Conservation (phyloP, 2,113 vertebrate genomes). For the Takifugu bimaculatus region DNA sequence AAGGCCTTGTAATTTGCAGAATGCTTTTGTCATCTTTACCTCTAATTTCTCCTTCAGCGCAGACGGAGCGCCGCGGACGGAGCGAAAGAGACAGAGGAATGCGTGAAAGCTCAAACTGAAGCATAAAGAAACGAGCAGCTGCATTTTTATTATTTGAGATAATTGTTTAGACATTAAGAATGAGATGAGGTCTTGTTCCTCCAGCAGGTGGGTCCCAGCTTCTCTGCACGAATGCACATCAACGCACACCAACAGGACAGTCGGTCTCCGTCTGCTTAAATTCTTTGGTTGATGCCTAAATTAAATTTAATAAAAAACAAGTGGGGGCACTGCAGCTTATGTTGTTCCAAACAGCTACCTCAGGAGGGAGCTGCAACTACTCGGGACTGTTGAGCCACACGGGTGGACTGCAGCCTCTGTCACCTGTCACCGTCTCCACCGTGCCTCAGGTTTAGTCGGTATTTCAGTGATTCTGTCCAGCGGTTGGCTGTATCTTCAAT, state of each 20-base stretch:
- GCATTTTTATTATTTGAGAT: neutral
- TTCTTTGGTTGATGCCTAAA: neutral
- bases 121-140: conserved; percentile 18
- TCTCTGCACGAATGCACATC: no score
- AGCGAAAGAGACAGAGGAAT: conserved; percentile 49
- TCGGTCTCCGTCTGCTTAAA: no score
- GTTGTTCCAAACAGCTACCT: conserved; percentile 61
- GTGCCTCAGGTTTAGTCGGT: neutral
- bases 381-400: conserved; percentile 33
- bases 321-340: conserved; percentile 1
- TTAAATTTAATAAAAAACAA: neutral
- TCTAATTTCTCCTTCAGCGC: conserved; percentile 58
- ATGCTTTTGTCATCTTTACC: conserved; percentile 70
- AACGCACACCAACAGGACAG: no score
- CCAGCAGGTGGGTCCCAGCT: no score
- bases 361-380: conserved; percentile 72
- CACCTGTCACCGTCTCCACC: conserved; percentile 37
- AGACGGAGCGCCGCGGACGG: conserved; percentile 31
- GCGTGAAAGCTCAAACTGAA: conserved; percentile 45
- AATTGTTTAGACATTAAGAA: neutral
- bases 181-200: neutral
- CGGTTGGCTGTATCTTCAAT: neutral
- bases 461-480: neutral
- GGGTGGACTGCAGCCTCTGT: conserved; percentile 23
- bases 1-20: conserved; percentile 80